Percentiles rank a stretch among this genome's conserved stretches.
These are phyloP conservation scores for Tyria jacobaeae DNA, from an alignment of 2,888 invertebrate genomes.

Conservation along the genomic window DNA sequence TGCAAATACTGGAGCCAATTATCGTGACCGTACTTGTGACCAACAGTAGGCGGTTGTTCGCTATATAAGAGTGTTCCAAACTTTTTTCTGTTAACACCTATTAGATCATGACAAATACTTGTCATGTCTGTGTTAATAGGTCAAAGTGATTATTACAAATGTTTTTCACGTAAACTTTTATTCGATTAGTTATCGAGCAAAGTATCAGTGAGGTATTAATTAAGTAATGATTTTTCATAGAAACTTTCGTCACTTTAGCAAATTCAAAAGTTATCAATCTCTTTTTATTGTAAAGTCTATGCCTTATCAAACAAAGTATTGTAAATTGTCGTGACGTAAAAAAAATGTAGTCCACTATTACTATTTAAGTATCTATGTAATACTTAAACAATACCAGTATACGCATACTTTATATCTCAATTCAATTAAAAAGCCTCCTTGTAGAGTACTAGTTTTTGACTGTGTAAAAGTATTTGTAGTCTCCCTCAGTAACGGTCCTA, in stretches of 20 bases:
- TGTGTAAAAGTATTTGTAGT: too few relatives aligned
- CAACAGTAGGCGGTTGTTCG: conserved; percentile 43
- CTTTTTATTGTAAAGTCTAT: background rate
- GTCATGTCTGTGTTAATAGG: conserved; percentile 21
- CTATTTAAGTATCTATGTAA: too few relatives aligned
- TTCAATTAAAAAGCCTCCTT: too few relatives aligned
- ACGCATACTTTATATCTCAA: too few relatives aligned
- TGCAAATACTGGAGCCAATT: conserved; percentile 50
- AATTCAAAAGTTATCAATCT: background rate
- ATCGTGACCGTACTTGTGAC: conserved; percentile 42
- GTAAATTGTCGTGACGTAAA: background rate
- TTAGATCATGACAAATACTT: conserved; percentile 37
- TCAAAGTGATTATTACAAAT: conserved; percentile 39
- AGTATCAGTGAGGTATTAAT: background rate
- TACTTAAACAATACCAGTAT: too few relatives aligned
- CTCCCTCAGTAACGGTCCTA: too few relatives aligned
- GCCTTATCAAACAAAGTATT: background rate
- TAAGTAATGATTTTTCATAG: background rate
- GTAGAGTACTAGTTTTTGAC: too few relatives aligned
- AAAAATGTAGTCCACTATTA: too few relatives aligned
- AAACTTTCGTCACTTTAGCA: background rate
- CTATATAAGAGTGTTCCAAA: conserved; percentile 43
- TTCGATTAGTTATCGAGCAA: background rate
- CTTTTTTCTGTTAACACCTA: conserved; percentile 42
- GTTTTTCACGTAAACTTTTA: conserved; percentile 18